Base-by-base conservation (phyloP, 2,797 vertebrate species). In the Molossus alvarezi region DNA sequence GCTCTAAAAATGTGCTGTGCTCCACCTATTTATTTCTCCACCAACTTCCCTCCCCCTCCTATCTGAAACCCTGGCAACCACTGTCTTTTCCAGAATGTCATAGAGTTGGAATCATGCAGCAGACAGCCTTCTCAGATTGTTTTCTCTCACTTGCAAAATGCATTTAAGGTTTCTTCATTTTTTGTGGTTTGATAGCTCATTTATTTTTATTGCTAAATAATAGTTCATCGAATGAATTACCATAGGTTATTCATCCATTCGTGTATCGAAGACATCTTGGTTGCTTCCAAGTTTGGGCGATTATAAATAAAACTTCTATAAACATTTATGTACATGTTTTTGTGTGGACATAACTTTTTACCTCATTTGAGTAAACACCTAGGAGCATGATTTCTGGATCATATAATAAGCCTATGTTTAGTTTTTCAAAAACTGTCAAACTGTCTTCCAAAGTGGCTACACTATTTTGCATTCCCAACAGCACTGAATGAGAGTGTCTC, bases 281-380 rank as follows among this genome's bases (percentile, higher is more conserved):
- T n/a, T 95, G 79, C 33, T 91, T 85, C n/a, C 14, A 77, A 76
- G 33, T 55, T 91, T 91, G 53, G 64, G 11, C 55, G 81, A 55
- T 82, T 85, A 72, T 21, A 23, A 93, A 58, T 64, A 82, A 93
- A 85, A 12, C 15, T 85, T 29, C 73, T 71, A 55, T 80, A 80
- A 80, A 58, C 29, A 88, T 80, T 84, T 20, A 75, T 23, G 14
- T 37, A 29, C 25, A 58, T 33, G 29, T 33, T 84, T 91, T 91
- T 60, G 57, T 60, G 23, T 60, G n/a, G 55, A 65, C 2, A 14
- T 64, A 80, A 60, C 3, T 45, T 85, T 91, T 94, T 14, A 48
- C 18, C 11, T 89, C 65, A 27, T 88, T 73, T 88, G 20, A 77
- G 15, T 48, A 89, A 96, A 86, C 77, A 18, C 15, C 27, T 67